Base-by-base conservation (phyloP, 1,140 invertebrate genomes). In the Ladona fulva region DNA sequence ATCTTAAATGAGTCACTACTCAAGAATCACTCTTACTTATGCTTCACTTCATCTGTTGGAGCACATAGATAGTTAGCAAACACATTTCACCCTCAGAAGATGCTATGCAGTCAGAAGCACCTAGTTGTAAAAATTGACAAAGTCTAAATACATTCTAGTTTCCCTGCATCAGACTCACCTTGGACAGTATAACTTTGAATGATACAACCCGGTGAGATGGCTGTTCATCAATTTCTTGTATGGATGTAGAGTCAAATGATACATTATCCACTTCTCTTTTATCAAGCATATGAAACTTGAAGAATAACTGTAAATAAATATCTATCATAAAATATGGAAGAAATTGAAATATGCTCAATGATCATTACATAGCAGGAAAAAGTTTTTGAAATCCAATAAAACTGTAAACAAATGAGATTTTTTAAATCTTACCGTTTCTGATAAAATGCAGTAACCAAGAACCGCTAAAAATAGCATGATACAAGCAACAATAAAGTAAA, bases 401-500 rank as follows among this genome's bases (percentile, higher is more conserved):
- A 77, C 22, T 52, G 59, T 25, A 10, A 66, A 76, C n/a, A n/a
- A n/a, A n/a, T n/a, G n/a, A n/a, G n/a, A n/a, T n/a, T n/a, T n/a
- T n/a, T n/a, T 42, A 5, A 66, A 37, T 44, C 52, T 78, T 42
- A 75, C 37, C 74, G 29, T 42, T 75, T 42, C 24, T 25, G 24
- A 75, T 25, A 75, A 75, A 75, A 42, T n/a, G 74, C 24, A 75
- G 82, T 94, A 97, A 0, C 90, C 89, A 6, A 92, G 80, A 10
- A 97, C 82, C 0, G 94, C 91, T 11, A 91, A 77, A 14, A 92
- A 81, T 0, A 96, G 88, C 80, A 94, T 89, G 6, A 90, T 79
- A 83, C 92, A 92, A 19, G 95, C 95, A 80, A 95, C 91, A 11
- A 93, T 88, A 84, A 97, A 97, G 84, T 95, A 97, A 73, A 95